Evolutionary conservation across 2,888 invertebrate species (phyloP).

Genomic region (Pherbina coryleti): DNA sequence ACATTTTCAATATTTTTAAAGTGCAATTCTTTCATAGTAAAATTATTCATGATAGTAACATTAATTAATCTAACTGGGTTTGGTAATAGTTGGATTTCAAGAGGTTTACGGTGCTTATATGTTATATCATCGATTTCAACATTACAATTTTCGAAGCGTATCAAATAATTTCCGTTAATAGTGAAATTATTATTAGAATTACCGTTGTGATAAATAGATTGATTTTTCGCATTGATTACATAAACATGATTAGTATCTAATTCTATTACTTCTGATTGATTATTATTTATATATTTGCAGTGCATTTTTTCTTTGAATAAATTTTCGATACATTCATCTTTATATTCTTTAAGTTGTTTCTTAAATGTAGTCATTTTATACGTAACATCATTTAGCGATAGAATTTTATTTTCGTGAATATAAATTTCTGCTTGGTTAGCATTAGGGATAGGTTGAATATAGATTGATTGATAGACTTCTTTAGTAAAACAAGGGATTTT

Average conservation of each 20-base stretch:
- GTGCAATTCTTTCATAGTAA: slow-evolving; percentile 18
- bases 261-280: slow-evolving; percentile 19
- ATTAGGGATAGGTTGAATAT: neutral
- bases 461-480: neutral
- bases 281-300: slow-evolving; percentile 24
- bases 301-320: too few relatives aligned
- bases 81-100: slow-evolving; percentile 21
- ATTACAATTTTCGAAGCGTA: slow-evolving; percentile 19
- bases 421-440: neutral
- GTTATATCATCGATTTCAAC: slow-evolving; percentile 21
- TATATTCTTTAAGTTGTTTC: slow-evolving; percentile 5
- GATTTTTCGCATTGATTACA: slow-evolving; percentile 17
- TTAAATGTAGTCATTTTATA: slow-evolving; percentile 1
- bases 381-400: neutral
- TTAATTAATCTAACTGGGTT: slow-evolving; percentile 23
- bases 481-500: neutral
- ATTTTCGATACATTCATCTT: slow-evolving; percentile 23
- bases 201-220: slow-evolving; percentile 27
- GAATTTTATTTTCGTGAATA: neutral
- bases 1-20: slow-evolving; percentile 12
- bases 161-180: slow-evolving; percentile 25
- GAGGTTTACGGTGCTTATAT: slow-evolving; percentile 20
- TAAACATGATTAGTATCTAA: slow-evolving; percentile 24
- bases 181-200: slow-evolving; percentile 24
- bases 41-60: slow-evolving; percentile 20